Evolutionary conservation across 2,888 invertebrate genomes (phyloP), one percentile per base, ranked within the genome.

Genomic region (Meghimatium bilineatum): DNA sequence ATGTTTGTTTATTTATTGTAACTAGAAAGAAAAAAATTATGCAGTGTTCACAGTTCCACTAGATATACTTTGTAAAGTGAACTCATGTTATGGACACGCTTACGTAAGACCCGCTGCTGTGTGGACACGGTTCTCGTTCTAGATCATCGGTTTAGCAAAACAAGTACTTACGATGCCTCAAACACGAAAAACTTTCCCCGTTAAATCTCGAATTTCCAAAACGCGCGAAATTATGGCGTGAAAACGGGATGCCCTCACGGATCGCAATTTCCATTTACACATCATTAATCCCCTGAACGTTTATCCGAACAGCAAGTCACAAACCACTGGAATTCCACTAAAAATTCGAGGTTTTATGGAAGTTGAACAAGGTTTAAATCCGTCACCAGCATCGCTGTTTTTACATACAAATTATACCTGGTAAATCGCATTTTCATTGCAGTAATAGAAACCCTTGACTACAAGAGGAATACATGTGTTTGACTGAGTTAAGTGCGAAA

Each of bases 251-350:
- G 20, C 52, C 74, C 49, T 32, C 32, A 32, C 6, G 32, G 74
- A 52, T 52, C 52, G 74, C 32, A 52, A 52, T 74, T 52, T 52
- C 52, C 74, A 74, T 74, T 74, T 52, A 29, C 74, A 74, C 49
- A 0, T 74, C 74, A 74, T 74, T 74, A 74, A 74, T 74, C 20
- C 74, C 52, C 23, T 34, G 29, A 74, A 23, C 74, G 52, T 74
- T 52, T 74, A 52, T 52, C 32, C 49, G 52, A 20, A 52, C 44
- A 14, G 32, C 23, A 26, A 26, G 3, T 6, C 32, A 32, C 32
- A 74, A 74, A 52, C 74, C 52, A 32, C 52, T 52, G 74, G 74
- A 74, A 74, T 74, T 74, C 74, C 74, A 52, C 74, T 52, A 74
- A 49, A 74, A 74, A 49, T 74, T 32, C 29, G 2, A 32, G 74